phyloP scores from a whole-genome alignment of 2,888 invertebrate species.

The Ormyrus thymus region DNA sequence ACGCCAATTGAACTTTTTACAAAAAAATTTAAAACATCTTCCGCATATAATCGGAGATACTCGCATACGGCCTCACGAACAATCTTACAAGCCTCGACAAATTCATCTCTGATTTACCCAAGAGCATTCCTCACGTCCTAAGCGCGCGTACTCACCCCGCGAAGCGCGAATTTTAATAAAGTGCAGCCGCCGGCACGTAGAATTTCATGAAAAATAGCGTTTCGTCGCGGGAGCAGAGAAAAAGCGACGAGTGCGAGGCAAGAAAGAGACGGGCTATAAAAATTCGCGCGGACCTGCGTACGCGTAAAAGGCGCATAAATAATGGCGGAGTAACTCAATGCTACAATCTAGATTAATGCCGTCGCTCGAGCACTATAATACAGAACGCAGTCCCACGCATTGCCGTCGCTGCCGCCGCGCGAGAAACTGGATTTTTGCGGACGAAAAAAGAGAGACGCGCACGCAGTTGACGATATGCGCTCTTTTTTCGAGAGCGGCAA shows the following conservation, averaged over 20 bases:
- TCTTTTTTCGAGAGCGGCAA: too few relatives aligned
- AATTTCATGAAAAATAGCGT: slow-evolving; percentile 35
- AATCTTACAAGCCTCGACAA: neutral
- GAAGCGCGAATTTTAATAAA: slow-evolving; percentile 37
- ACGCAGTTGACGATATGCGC: too few relatives aligned
- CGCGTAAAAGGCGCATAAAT: slow-evolving; percentile 47
- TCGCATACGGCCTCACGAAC: neutral
- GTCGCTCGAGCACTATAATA: slow-evolving; percentile 6
- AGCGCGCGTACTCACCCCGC: neutral
- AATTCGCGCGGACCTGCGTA: neutral
- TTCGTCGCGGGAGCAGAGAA: slow-evolving; percentile 4
- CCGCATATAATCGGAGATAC: too few relatives aligned
- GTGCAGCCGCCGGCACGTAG: neutral
- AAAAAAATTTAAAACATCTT: too few relatives aligned
- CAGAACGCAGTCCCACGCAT: slow-evolving; percentile 30
- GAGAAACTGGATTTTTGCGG: slow-evolving; percentile 21
- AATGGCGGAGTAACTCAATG: slow-evolving; percentile 42
- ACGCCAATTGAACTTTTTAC: too few relatives aligned
- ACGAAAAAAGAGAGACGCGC: neutral
- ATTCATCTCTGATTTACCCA: slow-evolving; percentile 6
- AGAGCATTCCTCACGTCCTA: slow-evolving; percentile 17
- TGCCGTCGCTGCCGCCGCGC: slow-evolving; percentile 18
- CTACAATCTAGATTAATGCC: slow-evolving; percentile 54
- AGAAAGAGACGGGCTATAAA: neutral
- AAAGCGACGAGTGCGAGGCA: neutral